Evolutionary conservation across 2,797 vertebrate genomes (phyloP), one percentile per base, ranked within the genome.

Genomic region (Fundulus diaphanus): DNA sequence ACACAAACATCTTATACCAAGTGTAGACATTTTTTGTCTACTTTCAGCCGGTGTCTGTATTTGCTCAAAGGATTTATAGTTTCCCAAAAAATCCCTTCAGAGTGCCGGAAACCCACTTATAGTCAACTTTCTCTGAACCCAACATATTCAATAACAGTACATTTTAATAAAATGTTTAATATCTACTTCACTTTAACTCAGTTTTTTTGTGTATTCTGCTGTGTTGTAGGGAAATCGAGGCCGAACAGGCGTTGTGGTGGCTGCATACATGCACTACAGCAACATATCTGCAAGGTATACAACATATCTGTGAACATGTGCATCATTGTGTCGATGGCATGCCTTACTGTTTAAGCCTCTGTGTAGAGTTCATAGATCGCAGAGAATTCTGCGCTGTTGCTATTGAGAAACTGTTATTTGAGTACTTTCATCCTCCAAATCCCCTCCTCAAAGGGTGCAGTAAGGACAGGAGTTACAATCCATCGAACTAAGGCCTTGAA

Each of bases 181-280:
- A n/a, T 24, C 11, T 29, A 42, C 35, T 35, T 40, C 20, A 6
- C 18, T 52, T 35, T 61, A 37, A 68, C 18, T 29, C 8, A 1
- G 35, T 42, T n/a, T 33, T 77, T 3, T 68, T 48, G 24, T 72
- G 16, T 78, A 2, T 81, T 29, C 73, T 68, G 84, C 7, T 78
- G 70, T 85, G 35, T 82, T 44, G 7, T 92, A 97, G 97, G 97
- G 97, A 44, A 98, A 97, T 82, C 95, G 96, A 33, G 97, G 97
- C 63, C 94, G 97, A 6, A 97, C 96, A 0, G 97, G 97, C 0
- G 97, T 98, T 70, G 97, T 98, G 49, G 96, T 98, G 9, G 97
- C 97, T 0, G 97, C 97, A 0, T 99, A 98, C 90, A 97, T 98
- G 97, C 97, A 99, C 92, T 98, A 99, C 94, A 99, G 97, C 95